Evolutionary conservation across 2,888 invertebrate species (phyloP).

Genomic region (Rhabditophanes sp.): DNA sequence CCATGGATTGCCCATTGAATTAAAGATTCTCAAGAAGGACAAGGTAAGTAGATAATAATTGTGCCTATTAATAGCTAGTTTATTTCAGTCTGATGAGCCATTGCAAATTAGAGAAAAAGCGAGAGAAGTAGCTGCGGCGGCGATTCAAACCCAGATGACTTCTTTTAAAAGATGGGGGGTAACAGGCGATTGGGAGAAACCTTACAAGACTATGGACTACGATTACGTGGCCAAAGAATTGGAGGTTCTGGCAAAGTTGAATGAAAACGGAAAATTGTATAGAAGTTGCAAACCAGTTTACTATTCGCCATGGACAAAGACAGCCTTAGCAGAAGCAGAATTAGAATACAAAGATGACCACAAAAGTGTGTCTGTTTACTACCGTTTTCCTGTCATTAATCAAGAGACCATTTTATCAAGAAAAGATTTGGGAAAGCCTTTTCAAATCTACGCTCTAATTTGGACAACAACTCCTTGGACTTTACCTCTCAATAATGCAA

Average conservation of each 20-base stretch:
- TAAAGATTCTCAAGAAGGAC: conserved; percentile 55
- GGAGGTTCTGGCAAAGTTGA: conserved; percentile 63
- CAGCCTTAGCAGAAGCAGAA: conserved; percentile 92
- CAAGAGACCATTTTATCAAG: conserved; percentile 1
- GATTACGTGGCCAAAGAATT: conserved; percentile 66
- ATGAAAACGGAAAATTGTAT: conserved; percentile 52
- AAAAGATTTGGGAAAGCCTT: conserved; percentile 4
- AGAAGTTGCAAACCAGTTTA: conserved; percentile 64
- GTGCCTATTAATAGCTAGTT: too few relatives aligned
- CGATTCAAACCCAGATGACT: conserved; percentile 52
- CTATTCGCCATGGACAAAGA: conserved; percentile 71
- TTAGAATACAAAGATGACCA: conserved; percentile 75
- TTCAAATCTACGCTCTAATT: conserved; percentile 14
- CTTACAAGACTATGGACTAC: conserved; percentile 62
- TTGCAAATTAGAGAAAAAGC: conserved; percentile 50
- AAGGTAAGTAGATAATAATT: conserved; percentile 10
- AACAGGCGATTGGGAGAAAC: conserved; percentile 53
- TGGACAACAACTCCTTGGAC: conserved; percentile 99
- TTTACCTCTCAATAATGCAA: conserved; percentile 73
- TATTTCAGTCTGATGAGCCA: conserved; percentile 6
- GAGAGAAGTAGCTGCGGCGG: conserved; percentile 60
- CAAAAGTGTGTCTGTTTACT: conserved; percentile 44
- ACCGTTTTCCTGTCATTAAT: conserved; percentile 26
- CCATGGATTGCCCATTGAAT: conserved; percentile 90
- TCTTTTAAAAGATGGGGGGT: conserved; percentile 47